phyloP scores from a whole-genome alignment of 2,797 vertebrate genomes.

The Falco biarmicus region DNA sequence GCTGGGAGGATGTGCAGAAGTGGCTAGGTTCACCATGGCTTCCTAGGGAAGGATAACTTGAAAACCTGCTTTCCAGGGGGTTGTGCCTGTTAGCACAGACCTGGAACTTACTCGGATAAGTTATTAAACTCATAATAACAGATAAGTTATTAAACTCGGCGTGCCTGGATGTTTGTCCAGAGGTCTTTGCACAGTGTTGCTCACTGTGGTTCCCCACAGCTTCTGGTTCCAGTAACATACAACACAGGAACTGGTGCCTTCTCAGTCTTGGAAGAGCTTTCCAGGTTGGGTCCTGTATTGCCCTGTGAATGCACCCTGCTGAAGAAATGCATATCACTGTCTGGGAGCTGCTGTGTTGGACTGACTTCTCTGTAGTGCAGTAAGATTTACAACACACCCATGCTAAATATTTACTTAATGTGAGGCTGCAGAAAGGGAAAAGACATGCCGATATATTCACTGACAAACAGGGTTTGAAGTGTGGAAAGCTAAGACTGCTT shows the following conservation, averaged over 20 bases:
- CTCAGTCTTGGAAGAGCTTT: not conserved
- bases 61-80: not conserved
- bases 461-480: not conserved
- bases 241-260: not conserved
- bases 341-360: not conserved
- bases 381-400: not conserved
- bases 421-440: not conserved
- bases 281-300: not conserved
- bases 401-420: conserved; percentile 25
- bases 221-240: not conserved
- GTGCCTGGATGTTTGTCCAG: not conserved
- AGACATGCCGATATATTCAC: not conserved
- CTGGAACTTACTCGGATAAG: not conserved
- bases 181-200: not conserved
- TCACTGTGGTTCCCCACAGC: not conserved
- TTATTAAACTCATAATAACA: too few species aligned
- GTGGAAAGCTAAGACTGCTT: not conserved
- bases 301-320: not conserved
- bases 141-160: too few species aligned
- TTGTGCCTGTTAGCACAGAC: not conserved
- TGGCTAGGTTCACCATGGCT: not conserved
- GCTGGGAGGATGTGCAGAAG: not conserved
- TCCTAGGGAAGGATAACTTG: not conserved
- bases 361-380: not conserved
- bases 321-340: not conserved